phyloP scores from a whole-genome alignment of 1,140 invertebrate species.

The Cyclargus thomasi region DNA sequence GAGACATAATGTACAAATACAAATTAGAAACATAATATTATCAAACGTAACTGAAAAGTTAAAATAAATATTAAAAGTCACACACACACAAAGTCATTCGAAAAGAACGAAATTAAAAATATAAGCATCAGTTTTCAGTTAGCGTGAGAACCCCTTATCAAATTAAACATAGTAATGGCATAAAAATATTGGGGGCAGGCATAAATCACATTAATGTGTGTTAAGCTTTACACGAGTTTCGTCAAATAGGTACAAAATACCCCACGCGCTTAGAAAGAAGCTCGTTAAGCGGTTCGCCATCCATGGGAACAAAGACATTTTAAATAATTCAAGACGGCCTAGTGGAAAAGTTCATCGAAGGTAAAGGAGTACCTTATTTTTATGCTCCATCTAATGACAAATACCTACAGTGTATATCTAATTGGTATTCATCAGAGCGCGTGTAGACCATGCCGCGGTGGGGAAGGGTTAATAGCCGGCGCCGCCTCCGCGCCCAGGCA shows the following conservation, averaged over 20 bases:
- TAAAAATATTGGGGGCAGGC: too few species aligned
- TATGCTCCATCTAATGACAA: slow-evolving; percentile 53
- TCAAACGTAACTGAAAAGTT: too few species aligned
- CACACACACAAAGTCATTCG: too few species aligned
- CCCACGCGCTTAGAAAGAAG: not conserved
- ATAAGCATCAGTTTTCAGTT: too few species aligned
- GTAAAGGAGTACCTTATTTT: slow-evolving; percentile 42
- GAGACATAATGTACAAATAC: too few species aligned
- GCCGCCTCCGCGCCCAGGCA: slow-evolving; percentile 72
- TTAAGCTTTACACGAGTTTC: not conserved
- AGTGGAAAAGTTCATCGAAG: slow-evolving; percentile 42
- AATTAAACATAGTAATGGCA: too few species aligned
- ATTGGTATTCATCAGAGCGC: slow-evolving; percentile 74
- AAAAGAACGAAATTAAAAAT: too few species aligned
- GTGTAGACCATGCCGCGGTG: slow-evolving; percentile 70
- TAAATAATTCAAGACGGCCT: slow-evolving; percentile 19
- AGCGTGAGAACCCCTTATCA: too few species aligned
- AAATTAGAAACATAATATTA: too few species aligned
- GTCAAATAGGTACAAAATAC: not conserved
- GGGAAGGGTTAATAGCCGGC: slow-evolving; percentile 74
- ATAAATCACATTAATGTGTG: too few species aligned
- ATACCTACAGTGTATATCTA: slow-evolving; percentile 65
- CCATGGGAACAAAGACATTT: slow-evolving; percentile 1
- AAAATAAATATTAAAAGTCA: too few species aligned
- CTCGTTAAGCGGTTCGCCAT: not conserved